Evolutionary conservation across 2,888 invertebrate species (phyloP), one percentile per base, ranked within the genome.

Genomic region (Diaperis boleti): DNA sequence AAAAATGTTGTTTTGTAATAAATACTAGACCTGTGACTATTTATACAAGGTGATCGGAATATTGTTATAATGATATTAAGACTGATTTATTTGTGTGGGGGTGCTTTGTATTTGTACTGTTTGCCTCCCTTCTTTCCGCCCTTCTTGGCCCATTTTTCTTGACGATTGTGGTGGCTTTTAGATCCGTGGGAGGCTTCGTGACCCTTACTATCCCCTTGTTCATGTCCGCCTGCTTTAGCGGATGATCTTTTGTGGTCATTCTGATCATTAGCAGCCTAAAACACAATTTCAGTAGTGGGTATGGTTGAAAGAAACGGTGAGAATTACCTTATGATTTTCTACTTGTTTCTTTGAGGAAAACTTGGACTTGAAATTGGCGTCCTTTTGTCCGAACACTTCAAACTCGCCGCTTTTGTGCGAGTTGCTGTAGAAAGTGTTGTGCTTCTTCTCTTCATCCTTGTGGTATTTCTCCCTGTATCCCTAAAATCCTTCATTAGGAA

Each of bases 381-480:
- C 74, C 65, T 80, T 79, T 17, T 72, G 68, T 1, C 82, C 82
- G 59, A 71, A 82, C 15, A 79, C 71, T 49, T 79, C 73, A 70
- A 74, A 83, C 55, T 78, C 76, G 1, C 81, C 83, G 22, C 72
- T 76, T 67, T 82, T 81, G 47, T 83, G 79, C 2, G 77, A 77
- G 44, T 81, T 79, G 61, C 80, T 82, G 75, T 79, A 83, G 69
- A 80, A 83, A 52, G 80, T 78, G 67, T 83, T 80, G 59, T 81
- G 78, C 59, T 82, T 82, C 60, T 81, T 81, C 42, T 77, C 73
- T 70, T 83, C 83, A 59, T 83, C 79, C 63, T 82, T 82, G 62
- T 82, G 82, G 65, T 81, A 83, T 49, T 80, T 78, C 66, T 82
- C 82, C 54, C 77, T 75, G 72, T 78, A 83, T 22, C 82, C 83